A percentile compares a stretch with the other conserved stretches of the same genome.
phyloP scores from a whole-genome alignment of 1,140 invertebrate species.

The Heliconius nattereri region DNA sequence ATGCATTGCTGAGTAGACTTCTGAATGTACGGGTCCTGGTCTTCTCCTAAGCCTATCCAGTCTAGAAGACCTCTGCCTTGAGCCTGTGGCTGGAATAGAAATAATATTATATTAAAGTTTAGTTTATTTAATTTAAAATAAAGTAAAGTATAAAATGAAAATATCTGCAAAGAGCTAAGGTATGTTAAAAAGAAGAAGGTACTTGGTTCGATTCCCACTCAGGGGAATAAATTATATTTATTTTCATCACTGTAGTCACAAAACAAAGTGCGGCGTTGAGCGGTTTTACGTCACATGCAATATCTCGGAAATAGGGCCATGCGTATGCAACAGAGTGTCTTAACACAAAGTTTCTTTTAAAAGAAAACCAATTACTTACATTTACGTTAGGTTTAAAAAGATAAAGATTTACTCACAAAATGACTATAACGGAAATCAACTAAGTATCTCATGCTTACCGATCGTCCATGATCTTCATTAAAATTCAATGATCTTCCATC shows the following conservation, averaged over 20 bases:
- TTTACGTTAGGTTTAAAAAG: not conserved
- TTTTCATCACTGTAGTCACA: too few species aligned
- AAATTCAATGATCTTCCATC: conserved; percentile 65
- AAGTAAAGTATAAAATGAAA: too few species aligned
- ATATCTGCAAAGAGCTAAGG: too few species aligned
- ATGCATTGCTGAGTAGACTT: conserved; percentile 87
- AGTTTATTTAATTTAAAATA: too few species aligned
- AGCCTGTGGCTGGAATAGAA: conserved; percentile 61
- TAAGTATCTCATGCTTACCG: conserved; percentile 49
- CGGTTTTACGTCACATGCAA: too few species aligned
- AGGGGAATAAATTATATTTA: too few species aligned
- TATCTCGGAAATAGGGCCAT: too few species aligned
- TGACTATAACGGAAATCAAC: not conserved
- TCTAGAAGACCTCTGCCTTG: conserved; percentile 85
- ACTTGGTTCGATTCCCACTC: too few species aligned
- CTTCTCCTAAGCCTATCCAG: conserved; percentile 87
- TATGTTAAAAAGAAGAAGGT: too few species aligned
- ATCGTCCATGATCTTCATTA: conserved; percentile 58
- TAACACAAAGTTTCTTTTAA: not conserved
- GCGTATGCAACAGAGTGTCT: too few species aligned
- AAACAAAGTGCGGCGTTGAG: too few species aligned
- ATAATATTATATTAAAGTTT: not conserved
- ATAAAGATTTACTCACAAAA: not conserved
- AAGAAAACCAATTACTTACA: not conserved
- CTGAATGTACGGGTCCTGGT: conserved; percentile 88